A percentile compares a stretch with the other conserved stretches of the same genome.
Conservation (phyloP, 2,888 invertebrate species). For the Oligia fasciuncula region DNA sequence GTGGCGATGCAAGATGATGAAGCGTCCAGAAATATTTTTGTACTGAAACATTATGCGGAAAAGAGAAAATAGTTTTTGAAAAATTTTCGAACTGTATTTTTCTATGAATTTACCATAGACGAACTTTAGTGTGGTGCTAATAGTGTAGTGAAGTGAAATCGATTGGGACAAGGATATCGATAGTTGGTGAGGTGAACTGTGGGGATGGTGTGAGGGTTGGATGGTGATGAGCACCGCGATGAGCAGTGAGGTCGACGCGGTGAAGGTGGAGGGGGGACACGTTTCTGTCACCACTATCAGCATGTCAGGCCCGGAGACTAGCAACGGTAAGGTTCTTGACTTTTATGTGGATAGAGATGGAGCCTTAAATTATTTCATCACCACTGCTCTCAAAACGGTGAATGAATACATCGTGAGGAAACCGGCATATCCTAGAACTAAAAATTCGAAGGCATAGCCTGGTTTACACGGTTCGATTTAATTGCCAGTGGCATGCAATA, state of each 20-base stretch:
- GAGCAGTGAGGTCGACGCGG: constrained; percentile 86
- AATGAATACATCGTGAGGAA: no score
- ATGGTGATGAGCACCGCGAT: constrained; percentile 79
- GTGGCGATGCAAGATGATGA: constrained; percentile 82
- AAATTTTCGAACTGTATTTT: constrained; percentile 75
- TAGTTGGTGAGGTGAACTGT: constrained; percentile 72
- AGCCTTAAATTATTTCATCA: no score
- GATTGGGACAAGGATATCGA: constrained; percentile 76
- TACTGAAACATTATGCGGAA: constrained; percentile 73
- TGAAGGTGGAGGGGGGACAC: constrained; percentile 89
- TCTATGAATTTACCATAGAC: constrained; percentile 73
- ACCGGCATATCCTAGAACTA: no score
- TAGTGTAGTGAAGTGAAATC: constrained; percentile 81
- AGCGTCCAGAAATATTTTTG: constrained; percentile 73
- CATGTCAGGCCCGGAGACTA: constrained; percentile 90
- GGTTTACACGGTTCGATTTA: not conserved
- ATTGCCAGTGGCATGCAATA: no score
- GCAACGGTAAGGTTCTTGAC: constrained; percentile 85
- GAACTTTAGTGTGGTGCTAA: constrained; percentile 75
- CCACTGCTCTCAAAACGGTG: no score
- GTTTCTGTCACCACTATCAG: constrained; percentile 96
- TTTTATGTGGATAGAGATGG: not conserved
- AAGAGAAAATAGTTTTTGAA: constrained; percentile 75
- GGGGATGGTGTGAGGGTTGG: constrained; percentile 75
- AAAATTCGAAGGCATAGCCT: not conserved